Conservation (phyloP, 2,888 invertebrate genomes). For the Dicyrtomina minuta region DNA sequence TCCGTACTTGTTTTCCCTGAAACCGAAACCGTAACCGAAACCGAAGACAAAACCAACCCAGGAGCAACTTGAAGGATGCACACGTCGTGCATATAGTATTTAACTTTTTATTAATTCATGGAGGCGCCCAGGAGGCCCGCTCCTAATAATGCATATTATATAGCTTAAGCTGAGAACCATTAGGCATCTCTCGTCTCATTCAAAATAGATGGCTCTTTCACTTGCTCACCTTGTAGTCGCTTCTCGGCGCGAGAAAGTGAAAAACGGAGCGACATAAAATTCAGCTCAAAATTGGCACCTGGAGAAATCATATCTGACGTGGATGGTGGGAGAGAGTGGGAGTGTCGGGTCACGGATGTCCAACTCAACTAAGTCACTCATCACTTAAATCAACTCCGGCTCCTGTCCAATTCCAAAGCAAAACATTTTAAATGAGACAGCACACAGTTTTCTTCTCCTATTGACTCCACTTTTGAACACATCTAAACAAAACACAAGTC, state of each 20-base stretch:
- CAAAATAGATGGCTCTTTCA: constrained; percentile 17
- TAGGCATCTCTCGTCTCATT: constrained; percentile 28
- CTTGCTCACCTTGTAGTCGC: constrained; percentile 22
- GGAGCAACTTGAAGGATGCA: background rate
- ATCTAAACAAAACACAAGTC: no score
- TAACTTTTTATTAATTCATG: no score
- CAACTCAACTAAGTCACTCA: constrained; percentile 26
- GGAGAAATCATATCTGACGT: constrained; percentile 45
- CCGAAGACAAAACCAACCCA: no score
- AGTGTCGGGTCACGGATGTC: constrained; percentile 9
- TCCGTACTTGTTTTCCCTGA: no score
- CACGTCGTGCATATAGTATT: no score
- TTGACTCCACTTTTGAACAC: no score
- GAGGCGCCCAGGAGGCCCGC: no score
- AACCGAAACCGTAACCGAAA: no score
- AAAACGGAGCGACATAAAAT: constrained; percentile 46
- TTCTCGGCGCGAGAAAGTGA: constrained; percentile 44
- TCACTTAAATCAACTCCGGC: constrained; percentile 22
- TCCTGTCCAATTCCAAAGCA: background rate
- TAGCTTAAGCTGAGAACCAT: constrained; percentile 22
- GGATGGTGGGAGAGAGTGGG: background rate
- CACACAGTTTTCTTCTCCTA: no score
- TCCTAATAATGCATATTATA: constrained; percentile 15
- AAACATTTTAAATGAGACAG: no score
- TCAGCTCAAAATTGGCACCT: constrained; percentile 46